Base-by-base conservation (phyloP, 1,140 invertebrate species). In the Aphaenogaster rudis region DNA sequence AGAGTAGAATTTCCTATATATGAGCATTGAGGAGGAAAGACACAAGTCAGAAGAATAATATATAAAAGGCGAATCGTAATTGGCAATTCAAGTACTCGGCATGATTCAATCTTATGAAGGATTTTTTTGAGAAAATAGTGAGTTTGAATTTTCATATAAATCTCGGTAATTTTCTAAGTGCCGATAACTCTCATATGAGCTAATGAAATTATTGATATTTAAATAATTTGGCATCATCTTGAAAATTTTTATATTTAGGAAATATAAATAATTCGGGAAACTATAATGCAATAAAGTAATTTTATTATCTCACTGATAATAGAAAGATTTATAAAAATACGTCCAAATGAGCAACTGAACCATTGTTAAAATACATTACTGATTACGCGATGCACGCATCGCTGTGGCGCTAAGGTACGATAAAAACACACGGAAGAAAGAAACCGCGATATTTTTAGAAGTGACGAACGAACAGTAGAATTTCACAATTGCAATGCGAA, bases 401-500 rank as follows among this genome's bases (percentile, higher is more conserved):
- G 28, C 28, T 28, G 9, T 50, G 48, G 48, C 48, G 8, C 15
- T 57, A 74, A 74, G 50, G 52, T n/a, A 45, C 3, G 50, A 52
- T n/a, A 50, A 72, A 71, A 72, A 33, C 33, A 11, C 11, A 52
- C 36, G 8, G 15, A 54, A 54, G 6, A 54, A 36, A 52, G 28
- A 52, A 71, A 17, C 1, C 21, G 50, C 5, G 9, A 17, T 74
- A 74, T 74, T 57, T 54, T 78, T 63, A 63, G 13, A 61, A 45
- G 15, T 63, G 74, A 78, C 21, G 42, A 45, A 74, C 17, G 17
- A 59, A n/a, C 42, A 28, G 42, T 63, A 48, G 17, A 64, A 48
- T 79, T 79, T 64, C 28, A n/a, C 59, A 36, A 64, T 79, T 78
- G 59, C 57, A 63, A 79, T 64, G 4, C 28, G 39, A 66, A 42